These are phyloP conservation scores for Biston stratarius DNA, from an alignment of 2,888 invertebrate genomes.

Conservation along the genomic window DNA sequence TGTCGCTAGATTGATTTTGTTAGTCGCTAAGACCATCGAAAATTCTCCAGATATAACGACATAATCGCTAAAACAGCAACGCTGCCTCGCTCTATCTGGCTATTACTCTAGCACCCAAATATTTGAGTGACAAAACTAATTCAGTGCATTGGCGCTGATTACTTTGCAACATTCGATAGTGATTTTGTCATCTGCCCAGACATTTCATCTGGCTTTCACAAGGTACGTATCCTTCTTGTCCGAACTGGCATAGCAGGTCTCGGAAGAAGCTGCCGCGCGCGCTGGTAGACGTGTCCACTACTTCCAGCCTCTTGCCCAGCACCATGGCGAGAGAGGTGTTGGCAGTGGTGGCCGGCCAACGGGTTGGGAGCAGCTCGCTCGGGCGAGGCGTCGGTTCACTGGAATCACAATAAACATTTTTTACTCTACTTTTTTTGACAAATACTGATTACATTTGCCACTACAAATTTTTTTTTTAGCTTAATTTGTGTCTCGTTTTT, in stretches of 20 bases:
- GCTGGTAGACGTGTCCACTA: conserved; percentile 50
- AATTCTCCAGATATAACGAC: too few relatives aligned
- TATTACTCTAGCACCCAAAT: too few relatives aligned
- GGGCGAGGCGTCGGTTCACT: conserved; percentile 71
- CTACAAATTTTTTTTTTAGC: too few relatives aligned
- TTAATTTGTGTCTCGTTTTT: too few relatives aligned
- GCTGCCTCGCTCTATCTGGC: too few relatives aligned
- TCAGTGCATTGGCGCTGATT: neutral
- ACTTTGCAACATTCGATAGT: neutral
- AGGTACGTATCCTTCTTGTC: conserved; percentile 70
- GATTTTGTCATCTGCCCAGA: neutral
- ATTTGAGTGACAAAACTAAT: too few relatives aligned
- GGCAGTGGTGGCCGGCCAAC: conserved; percentile 62
- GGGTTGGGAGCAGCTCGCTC: conserved; percentile 58
- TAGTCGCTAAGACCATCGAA: too few relatives aligned
- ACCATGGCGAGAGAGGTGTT: conserved; percentile 60
- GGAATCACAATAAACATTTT: conserved; percentile 39
- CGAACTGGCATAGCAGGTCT: conserved; percentile 68
- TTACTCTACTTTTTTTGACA: too few relatives aligned
- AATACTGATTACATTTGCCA: too few relatives aligned
- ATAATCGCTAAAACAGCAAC: too few relatives aligned
- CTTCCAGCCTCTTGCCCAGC: conserved; percentile 54
- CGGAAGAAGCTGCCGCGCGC: conserved; percentile 58
- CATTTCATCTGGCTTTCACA: conserved; percentile 65
- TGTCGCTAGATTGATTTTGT: too few relatives aligned